These are phyloP conservation scores for Ruditapes philippinarum DNA, from an alignment of 1,140 invertebrate species.

Conservation along the genomic window DNA sequence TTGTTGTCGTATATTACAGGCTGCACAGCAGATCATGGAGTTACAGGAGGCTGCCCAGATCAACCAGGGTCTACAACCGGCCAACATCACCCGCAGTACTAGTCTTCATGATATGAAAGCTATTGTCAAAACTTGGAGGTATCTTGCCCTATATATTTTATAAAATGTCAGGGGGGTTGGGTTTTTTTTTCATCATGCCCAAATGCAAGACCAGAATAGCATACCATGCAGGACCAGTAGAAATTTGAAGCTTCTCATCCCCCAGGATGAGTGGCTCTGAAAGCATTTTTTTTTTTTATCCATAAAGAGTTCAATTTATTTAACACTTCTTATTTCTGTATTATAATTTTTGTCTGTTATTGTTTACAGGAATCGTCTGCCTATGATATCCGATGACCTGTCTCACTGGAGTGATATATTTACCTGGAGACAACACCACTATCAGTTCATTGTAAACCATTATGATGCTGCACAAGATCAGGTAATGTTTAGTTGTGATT, in stretches of 20 bases:
- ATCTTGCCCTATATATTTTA: no score
- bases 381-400: constrained; percentile 94
- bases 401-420: constrained; percentile 99
- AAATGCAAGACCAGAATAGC: no score
- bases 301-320: no score
- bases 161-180: no score
- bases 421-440: constrained; percentile 99
- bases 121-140: constrained; percentile 98
- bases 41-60: constrained; percentile 98
- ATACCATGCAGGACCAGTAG: no score
- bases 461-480: constrained; percentile 83
- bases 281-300: no score
- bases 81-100: constrained; percentile 89
- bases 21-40: constrained; percentile 95
- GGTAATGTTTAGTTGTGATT: no score
- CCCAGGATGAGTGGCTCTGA: no score
- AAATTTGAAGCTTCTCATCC: no score
- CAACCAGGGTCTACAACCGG: constrained; percentile 94
- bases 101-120: constrained; percentile 98
- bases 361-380: constrained; percentile 82
- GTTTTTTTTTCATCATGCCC: no score
- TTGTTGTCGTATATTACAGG: constrained; percentile 79
- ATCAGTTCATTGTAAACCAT: constrained; percentile 96
- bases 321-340: no score
- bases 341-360: no score